Conservation (phyloP, 2,113 vertebrate genomes). For the Cyanocitta stelleri region DNA sequence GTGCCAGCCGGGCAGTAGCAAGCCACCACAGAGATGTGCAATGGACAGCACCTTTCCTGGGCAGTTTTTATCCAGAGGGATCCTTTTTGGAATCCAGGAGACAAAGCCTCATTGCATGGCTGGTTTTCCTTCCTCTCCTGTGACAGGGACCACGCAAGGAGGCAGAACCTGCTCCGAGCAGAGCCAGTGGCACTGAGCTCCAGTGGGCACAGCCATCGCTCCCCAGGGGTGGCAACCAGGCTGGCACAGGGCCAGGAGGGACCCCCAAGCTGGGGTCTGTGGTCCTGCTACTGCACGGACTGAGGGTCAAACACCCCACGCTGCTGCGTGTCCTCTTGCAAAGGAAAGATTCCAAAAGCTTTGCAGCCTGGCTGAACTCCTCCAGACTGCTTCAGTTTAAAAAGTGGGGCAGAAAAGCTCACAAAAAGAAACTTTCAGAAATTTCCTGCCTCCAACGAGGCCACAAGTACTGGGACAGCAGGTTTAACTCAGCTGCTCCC, state of each 20-base stretch:
- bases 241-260: neutral
- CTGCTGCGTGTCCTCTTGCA: fast-evolving
- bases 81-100: neutral
- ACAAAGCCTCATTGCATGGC: fast-evolving
- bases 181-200: neutral
- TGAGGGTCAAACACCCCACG: fast-evolving
- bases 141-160: fast-evolving
- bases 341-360: neutral
- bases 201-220: fast-evolving
- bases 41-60: fast-evolving
- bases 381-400: neutral
- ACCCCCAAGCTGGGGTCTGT: fast-evolving
- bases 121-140: neutral
- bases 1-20: fast-evolving
- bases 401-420: constrained; percentile 29
- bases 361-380: neutral
- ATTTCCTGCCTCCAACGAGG: constrained; percentile 6
- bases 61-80: neutral
- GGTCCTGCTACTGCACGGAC: neutral
- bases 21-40: neutral
- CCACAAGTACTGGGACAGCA: constrained; percentile 36
- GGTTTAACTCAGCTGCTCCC: neutral
- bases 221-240: neutral
- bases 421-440: neutral
- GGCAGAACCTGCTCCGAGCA: neutral